Percentiles rank a stretch among this genome's conserved stretches.
Evolutionary conservation across 30 jellyfish, hydroid and myxozoan species (phyloP).

Genomic region (Chironex yamaguchii): DNA sequence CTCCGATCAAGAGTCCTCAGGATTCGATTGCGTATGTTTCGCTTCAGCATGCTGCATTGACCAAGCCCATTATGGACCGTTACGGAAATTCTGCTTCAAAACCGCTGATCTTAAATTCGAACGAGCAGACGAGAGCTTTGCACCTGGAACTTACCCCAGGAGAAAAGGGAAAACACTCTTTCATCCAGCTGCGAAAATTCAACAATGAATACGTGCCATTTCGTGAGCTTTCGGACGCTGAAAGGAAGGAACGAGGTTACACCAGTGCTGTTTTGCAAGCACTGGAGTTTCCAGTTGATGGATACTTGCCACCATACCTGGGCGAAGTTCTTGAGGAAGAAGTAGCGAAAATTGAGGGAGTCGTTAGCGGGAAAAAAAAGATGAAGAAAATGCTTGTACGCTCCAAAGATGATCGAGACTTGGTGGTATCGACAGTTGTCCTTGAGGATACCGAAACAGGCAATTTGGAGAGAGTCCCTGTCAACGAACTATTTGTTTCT

Average conservation of each 20-base stretch:
- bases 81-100: neutral
- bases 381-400: neutral
- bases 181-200: neutral
- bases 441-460: neutral
- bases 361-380: neutral
- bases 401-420: neutral
- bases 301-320: neutral
- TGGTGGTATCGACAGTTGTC: neutral
- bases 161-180: neutral
- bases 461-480: neutral
- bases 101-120: neutral
- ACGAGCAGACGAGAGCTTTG: neutral
- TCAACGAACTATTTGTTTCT: neutral
- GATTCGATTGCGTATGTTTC: neutral
- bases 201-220: neutral
- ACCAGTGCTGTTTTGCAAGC: neutral
- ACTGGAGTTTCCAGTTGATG: conserved; percentile 2
- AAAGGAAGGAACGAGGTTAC: neutral
- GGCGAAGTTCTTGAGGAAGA: neutral
- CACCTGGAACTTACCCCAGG: neutral
- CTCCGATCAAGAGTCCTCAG: neutral
- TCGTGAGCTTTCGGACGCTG: neutral
- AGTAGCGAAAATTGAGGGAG: neutral
- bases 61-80: neutral
- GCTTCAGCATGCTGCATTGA: neutral